phyloP scores from a whole-genome alignment of 2,113 vertebrate species.

The Carassius auratus region DNA sequence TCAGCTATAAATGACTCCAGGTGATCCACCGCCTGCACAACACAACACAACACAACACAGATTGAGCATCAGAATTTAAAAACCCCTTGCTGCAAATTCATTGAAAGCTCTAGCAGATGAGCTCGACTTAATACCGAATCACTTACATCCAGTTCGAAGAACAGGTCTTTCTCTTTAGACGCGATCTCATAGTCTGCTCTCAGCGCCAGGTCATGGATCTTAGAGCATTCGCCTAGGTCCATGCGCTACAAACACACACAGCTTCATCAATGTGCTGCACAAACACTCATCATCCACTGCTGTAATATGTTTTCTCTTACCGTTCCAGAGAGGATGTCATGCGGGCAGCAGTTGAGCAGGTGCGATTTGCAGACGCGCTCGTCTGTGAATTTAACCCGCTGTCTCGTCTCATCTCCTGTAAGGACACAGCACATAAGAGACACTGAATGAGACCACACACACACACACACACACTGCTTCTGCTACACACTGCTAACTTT shows the following conservation, averaged over 20 bases:
- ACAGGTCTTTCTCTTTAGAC: conserved; percentile 96
- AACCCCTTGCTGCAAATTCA: background rate
- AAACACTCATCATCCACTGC: background rate
- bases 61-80: background rate
- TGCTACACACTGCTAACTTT: conserved; percentile 39
- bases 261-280: background rate
- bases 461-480: conserved; percentile 43
- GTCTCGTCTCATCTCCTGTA: conserved; percentile 96
- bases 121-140: background rate
- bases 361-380: conserved; percentile 99
- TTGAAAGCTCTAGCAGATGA: background rate
- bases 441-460: conserved; percentile 67
- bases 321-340: conserved; percentile 97
- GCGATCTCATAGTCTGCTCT: conserved; percentile 99
- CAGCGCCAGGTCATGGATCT: conserved; percentile 97
- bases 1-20: conserved; percentile 97
- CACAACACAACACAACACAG: conserved; percentile 17
- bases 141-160: conserved; percentile 99
- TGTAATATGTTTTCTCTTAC: conserved; percentile 76
- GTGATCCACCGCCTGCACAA: conserved; percentile 91
- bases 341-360: conserved; percentile 98
- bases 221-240: conserved; percentile 98
- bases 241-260: conserved; percentile 83
- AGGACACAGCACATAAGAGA: conserved; percentile 83
- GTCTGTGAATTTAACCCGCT: conserved; percentile 98